Base-by-base conservation (phyloP, 2,888 invertebrate species). In the Emesis russula region DNA sequence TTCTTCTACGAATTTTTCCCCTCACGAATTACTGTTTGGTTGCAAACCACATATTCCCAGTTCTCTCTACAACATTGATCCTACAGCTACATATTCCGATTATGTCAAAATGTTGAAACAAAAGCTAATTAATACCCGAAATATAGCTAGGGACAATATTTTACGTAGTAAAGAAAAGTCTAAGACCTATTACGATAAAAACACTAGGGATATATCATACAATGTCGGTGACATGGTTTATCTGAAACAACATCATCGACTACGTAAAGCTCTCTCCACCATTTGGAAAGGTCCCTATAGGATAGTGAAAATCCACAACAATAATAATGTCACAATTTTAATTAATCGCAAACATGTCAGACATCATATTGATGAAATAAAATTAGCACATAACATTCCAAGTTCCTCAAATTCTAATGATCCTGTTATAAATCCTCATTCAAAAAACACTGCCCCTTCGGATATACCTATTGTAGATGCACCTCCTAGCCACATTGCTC, bases 81-180 rank as follows among this genome's bases (percentile, higher is more conserved):
- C 41, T 2, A 44, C 11, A 3, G 41, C 11, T 11, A 44, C 41
- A 44, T 44, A 44, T 44, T 11, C 41, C 11, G 41, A 44, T 11
- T 44, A 63, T n/a, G 11, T 76, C 36, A 76, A 76, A 58, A 76
- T 36, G 58, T 36, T 76, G 18, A 76, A 76, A 41, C 74, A 74
- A 41, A 74, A 74, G 18, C 31, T 76, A 18, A 58, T 76, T 33
- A 58, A 33, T 76, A 76, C 58, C 18, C 74, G 41, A 11, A 38
- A n/a, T 7, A 41, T 18, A 76, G 76, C 76, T 11, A 76, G 76
- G 33, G 63, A 63, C 31, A 76, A 76, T 58, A 76, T 76, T 15
- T 36, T 76, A 18, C 76, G 63, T 18, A 31, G 36, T 7, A 76
- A 76, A 63, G 76, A 76, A 63, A 58, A 25, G 11, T 76, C 76